phyloP scores from a whole-genome alignment of 1,140 invertebrate species.

The Platyscapa corneri region DNA sequence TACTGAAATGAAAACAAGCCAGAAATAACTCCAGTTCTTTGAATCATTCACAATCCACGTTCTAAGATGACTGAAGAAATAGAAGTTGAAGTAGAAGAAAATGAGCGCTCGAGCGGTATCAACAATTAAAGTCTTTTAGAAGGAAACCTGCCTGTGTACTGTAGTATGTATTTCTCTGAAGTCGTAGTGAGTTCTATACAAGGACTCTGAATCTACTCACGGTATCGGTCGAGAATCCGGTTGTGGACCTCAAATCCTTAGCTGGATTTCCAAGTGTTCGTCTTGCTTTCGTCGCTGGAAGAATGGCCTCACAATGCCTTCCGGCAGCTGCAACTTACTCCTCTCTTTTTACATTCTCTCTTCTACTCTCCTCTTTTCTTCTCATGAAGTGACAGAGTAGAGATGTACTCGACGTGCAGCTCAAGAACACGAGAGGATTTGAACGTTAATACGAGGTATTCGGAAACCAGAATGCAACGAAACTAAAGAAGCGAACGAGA shows the following conservation, averaged over 20 bases:
- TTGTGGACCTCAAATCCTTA: not conserved
- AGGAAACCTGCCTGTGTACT: not conserved
- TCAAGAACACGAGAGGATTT: constrained; percentile 52
- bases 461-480: constrained; percentile 27
- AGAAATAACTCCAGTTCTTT: constrained; percentile 29
- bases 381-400: constrained; percentile 21
- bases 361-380: not conserved
- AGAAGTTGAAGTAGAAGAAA: constrained; percentile 3
- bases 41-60: not conserved
- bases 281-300: constrained; percentile 11
- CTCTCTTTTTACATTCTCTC: not conserved
- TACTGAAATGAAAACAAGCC: constrained; percentile 14
- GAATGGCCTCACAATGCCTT: constrained; percentile 12
- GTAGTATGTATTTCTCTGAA: not conserved
- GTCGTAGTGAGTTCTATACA: not conserved
- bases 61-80: not conserved
- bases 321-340: not conserved
- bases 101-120: not conserved
- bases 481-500: not conserved
- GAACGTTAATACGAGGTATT: constrained; percentile 48
- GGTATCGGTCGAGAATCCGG: not conserved
- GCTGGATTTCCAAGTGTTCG: constrained; percentile 1
- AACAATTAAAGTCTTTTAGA: constrained; percentile 28
- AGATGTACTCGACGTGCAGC: constrained; percentile 49
- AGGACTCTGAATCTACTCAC: not conserved